Conservation (phyloP, 2,113 vertebrate genomes). For the Machaerirhynchus nigripectus region DNA sequence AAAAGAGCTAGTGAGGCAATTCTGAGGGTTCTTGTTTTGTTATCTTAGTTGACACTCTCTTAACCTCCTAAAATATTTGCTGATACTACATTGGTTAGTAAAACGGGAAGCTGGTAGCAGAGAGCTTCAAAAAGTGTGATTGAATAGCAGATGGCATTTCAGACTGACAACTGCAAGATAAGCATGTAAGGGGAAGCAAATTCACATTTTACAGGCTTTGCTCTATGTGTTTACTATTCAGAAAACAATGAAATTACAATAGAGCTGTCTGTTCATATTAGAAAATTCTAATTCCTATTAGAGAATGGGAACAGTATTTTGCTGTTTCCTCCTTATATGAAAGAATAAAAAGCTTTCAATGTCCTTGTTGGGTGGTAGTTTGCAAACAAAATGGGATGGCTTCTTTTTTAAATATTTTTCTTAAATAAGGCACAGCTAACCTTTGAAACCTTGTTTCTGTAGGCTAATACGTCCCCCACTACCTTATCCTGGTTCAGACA, state of each 20-base stretch:
- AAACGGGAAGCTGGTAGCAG: background rate
- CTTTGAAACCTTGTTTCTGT: background rate
- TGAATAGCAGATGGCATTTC: background rate
- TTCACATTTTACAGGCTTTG: background rate
- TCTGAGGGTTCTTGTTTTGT: background rate
- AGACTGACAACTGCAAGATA: background rate
- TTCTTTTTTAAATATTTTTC: background rate
- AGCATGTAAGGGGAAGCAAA: background rate
- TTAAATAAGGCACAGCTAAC: background rate
- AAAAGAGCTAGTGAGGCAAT: background rate
- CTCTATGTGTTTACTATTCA: background rate
- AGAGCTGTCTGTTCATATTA: background rate
- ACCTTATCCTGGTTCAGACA: background rate
- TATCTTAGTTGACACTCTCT: background rate
- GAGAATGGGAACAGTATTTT: background rate
- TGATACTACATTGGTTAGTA: background rate
- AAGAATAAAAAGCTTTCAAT: background rate
- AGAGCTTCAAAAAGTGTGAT: background rate
- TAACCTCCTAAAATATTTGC: background rate
- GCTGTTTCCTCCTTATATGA: background rate
- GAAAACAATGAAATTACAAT: background rate
- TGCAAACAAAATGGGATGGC: background rate
- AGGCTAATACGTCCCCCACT: background rate
- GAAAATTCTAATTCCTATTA: background rate
- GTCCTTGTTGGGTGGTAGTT: background rate